phyloP scores from a whole-genome alignment of 2,888 invertebrate genomes.

The Drosophila incognita region DNA sequence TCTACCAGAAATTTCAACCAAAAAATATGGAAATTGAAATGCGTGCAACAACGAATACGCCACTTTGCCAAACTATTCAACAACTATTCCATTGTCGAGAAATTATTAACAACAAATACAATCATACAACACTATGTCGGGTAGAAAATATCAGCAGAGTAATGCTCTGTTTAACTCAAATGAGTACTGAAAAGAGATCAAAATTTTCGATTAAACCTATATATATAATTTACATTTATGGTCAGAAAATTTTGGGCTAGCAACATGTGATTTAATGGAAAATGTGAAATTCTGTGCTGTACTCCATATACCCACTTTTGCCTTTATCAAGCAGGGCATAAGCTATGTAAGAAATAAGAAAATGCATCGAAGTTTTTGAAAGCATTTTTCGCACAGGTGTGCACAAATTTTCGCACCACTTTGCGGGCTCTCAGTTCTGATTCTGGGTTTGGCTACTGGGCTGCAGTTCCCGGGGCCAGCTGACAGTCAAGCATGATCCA shows the following conservation, averaged over 20 bases:
- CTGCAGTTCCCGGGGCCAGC: slow-evolving; percentile 55
- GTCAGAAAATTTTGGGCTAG: background rate
- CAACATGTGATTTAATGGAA: background rate
- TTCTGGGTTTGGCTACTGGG: slow-evolving; percentile 9
- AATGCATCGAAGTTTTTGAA: slow-evolving; percentile 73
- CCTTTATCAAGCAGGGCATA: background rate
- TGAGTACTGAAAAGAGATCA: background rate
- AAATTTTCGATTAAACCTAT: background rate
- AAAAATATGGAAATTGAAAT: slow-evolving; percentile 61
- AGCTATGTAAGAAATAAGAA: slow-evolving; percentile 35
- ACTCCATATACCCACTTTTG: background rate
- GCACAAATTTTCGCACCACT: slow-evolving; percentile 72
- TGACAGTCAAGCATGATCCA: slow-evolving; percentile 66
- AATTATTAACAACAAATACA: slow-evolving; percentile 53
- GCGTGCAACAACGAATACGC: slow-evolving; percentile 41
- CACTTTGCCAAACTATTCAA: slow-evolving; percentile 51
- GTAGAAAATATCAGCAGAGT: too few species aligned
- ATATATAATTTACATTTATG: background rate
- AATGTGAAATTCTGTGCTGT: accelerated
- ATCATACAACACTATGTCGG: background rate
- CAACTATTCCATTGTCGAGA: slow-evolving; percentile 51
- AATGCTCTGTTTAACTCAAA: background rate
- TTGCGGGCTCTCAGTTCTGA: slow-evolving; percentile 34
- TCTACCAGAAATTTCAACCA: slow-evolving; percentile 47
- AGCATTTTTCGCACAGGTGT: slow-evolving; percentile 77